phyloP scores from a whole-genome alignment of 2,113 vertebrate species.

The Heteronetta atricapilla region DNA sequence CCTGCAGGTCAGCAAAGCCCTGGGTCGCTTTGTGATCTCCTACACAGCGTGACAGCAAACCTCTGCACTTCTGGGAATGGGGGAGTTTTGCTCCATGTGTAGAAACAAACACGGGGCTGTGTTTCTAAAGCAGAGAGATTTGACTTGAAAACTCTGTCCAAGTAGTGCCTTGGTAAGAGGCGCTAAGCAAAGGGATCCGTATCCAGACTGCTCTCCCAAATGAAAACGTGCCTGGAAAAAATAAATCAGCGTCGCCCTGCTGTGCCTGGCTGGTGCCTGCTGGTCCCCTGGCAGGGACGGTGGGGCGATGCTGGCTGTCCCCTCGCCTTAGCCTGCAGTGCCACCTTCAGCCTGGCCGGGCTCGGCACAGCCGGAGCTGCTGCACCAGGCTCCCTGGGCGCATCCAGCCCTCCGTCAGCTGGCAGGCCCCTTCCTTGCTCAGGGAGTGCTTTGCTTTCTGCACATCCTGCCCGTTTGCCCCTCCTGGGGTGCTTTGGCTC shows the following conservation, averaged over 20 bases:
- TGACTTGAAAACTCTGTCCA: too few relatives aligned
- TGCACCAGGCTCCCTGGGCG: background rate
- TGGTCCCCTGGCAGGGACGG: background rate
- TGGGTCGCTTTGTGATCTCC: rapidly evolving
- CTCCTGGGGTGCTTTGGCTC: background rate
- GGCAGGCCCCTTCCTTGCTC: rapidly evolving
- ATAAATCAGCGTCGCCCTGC: background rate
- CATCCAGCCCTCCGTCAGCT: background rate
- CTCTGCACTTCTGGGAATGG: rapidly evolving
- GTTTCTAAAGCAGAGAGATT: background rate
- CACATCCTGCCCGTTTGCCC: background rate
- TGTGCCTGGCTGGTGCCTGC: background rate
- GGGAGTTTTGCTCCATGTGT: rapidly evolving
- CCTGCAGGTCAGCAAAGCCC: background rate
- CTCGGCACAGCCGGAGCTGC: rapidly evolving
- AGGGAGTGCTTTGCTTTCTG: background rate
- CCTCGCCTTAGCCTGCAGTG: background rate
- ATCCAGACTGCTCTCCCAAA: background rate
- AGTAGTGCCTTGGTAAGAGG: rapidly evolving
- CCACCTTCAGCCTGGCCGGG: constrained; percentile 7
- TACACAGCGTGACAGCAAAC: background rate
- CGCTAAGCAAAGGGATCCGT: background rate
- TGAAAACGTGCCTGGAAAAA: background rate
- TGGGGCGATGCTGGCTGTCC: background rate
- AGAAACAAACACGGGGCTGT: background rate